Evolutionary conservation across 1,140 invertebrate genomes (phyloP).

Genomic region (Epicauta chinensis): DNA sequence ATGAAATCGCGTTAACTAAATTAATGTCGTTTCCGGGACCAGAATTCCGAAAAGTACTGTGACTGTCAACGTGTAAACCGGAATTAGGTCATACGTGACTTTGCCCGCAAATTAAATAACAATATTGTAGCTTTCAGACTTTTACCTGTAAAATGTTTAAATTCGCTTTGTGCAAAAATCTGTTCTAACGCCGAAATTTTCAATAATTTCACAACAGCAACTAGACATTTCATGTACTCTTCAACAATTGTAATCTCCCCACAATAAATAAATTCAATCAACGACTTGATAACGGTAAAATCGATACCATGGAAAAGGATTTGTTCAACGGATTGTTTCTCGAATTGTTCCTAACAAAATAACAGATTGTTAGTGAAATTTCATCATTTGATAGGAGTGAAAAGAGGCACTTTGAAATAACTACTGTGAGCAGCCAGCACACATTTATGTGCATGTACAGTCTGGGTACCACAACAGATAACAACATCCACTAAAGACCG

Average conservation of each 20-base stretch:
- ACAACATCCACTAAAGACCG: constrained; percentile 40
- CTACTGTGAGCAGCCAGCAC: constrained; percentile 33
- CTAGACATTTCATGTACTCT: constrained; percentile 34
- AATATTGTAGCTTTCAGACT: too few relatives aligned
- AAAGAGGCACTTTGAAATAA: constrained; percentile 10
- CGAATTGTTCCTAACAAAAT: constrained; percentile 25
- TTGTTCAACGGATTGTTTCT: constrained; percentile 31
- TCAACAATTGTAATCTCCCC: constrained; percentile 36
- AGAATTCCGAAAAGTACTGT: too few relatives aligned
- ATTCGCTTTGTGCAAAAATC: constrained; percentile 25
- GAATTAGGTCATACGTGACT: too few relatives aligned
- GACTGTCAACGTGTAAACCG: too few relatives aligned
- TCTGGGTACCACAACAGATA: constrained; percentile 38
- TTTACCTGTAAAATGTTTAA: constrained; percentile 16
- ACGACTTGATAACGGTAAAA: constrained; percentile 34
- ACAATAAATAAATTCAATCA: constrained; percentile 41
- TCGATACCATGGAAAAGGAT: constrained; percentile 37
- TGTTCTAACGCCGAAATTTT: constrained; percentile 34
- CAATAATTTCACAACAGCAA: constrained; percentile 37
- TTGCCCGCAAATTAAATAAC: too few relatives aligned
- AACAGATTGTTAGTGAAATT: neutral
- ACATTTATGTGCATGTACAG: constrained; percentile 39
- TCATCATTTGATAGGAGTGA: constrained; percentile 9
- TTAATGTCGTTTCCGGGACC: too few relatives aligned
- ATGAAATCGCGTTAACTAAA: too few relatives aligned